Conservation (phyloP, 2,888 invertebrate species). For the Hoplodrina blanda region DNA sequence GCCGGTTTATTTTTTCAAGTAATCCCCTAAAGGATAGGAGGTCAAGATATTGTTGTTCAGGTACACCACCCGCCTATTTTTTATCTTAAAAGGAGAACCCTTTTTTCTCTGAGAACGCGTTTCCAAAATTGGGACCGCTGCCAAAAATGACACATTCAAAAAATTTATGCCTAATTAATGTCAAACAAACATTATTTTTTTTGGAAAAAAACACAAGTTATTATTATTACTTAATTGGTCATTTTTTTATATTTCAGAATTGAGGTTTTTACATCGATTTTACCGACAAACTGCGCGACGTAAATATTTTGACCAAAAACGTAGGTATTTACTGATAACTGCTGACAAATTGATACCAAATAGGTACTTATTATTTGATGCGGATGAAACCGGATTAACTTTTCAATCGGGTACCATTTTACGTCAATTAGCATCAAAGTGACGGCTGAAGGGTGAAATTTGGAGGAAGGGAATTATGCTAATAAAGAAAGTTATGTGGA, state of each 20-base stretch:
- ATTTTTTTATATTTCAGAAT: background rate
- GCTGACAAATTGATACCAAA: slow-evolving; percentile 56
- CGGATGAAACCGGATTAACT: slow-evolving; percentile 62
- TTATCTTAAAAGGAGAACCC: background rate
- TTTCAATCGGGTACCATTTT: slow-evolving; percentile 53
- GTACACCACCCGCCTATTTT: background rate
- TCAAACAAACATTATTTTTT: too few relatives aligned
- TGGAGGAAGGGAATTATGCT: slow-evolving; percentile 1
- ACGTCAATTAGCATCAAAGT: slow-evolving; percentile 56
- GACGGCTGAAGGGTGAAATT: slow-evolving; percentile 14
- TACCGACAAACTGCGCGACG: background rate
- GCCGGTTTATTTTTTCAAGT: background rate
- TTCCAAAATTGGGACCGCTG: background rate
- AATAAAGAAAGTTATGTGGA: background rate
- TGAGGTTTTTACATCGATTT: background rate
- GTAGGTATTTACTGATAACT: slow-evolving; percentile 39
- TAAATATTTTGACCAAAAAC: slow-evolving; percentile 44
- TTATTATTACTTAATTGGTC: too few relatives aligned
- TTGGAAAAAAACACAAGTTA: too few relatives aligned
- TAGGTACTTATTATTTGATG: slow-evolving; percentile 51
- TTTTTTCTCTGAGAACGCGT: background rate
- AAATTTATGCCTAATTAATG: too few relatives aligned
- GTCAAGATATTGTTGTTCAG: slow-evolving; percentile 1
- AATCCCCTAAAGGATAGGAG: background rate
- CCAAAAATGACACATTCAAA: too few relatives aligned